A percentile compares a stretch with the other conserved stretches of the same genome.
These are phyloP conservation scores for Caenorhabditis zanzibari DNA, from an alignment of 2,888 invertebrate genomes.

Conservation along the genomic window DNA sequence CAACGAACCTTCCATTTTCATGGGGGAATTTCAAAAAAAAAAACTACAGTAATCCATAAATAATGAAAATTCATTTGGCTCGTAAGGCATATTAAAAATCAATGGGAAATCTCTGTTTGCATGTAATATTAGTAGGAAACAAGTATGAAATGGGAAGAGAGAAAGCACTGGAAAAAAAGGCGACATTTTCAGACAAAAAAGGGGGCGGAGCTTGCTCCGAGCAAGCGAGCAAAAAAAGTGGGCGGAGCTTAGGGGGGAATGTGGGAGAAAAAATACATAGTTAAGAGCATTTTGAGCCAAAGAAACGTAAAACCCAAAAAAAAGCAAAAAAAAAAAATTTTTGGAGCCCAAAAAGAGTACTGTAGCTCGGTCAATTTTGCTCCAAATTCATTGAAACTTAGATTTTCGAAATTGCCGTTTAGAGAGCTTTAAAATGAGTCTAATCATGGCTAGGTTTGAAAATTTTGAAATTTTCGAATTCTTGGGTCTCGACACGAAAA, in stretches of 20 bases:
- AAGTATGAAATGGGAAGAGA: too few species aligned
- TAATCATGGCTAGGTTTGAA: too few species aligned
- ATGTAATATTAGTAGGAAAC: too few species aligned
- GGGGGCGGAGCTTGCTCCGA: background rate
- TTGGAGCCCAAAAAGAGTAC: background rate
- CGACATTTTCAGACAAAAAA: background rate
- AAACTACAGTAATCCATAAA: background rate
- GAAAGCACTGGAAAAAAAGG: background rate
- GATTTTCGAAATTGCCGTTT: too few species aligned
- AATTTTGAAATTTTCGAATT: too few species aligned
- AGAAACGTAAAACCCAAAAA: too few species aligned
- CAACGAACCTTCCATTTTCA: slow-evolving; percentile 20
- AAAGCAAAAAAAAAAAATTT: background rate
- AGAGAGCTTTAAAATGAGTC: too few species aligned
- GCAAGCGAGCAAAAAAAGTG: slow-evolving; percentile 15
- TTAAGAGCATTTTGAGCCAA: too few species aligned
- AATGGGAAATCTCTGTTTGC: background rate
- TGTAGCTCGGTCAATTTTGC: too few species aligned
- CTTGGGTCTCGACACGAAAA: too few species aligned
- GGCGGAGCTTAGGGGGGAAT: slow-evolving; percentile 25
- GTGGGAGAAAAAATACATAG: too few species aligned
- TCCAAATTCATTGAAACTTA: too few species aligned
- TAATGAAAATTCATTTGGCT: background rate
- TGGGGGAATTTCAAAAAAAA: background rate
- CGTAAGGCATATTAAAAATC: slow-evolving; percentile 4